Conservation (phyloP, 2,113 vertebrate genomes). For the Telmatochromis brichardi region DNA sequence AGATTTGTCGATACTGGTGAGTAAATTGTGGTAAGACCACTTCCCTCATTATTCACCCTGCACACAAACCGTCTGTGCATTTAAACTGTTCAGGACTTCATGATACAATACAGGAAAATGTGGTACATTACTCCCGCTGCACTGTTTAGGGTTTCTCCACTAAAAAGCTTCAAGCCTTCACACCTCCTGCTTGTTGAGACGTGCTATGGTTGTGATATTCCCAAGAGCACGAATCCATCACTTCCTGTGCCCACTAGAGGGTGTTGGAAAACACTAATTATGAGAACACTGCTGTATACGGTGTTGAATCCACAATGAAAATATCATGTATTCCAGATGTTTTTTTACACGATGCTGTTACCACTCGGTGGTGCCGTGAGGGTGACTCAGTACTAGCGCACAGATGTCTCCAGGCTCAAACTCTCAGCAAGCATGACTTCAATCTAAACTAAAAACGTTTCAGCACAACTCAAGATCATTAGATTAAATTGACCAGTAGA, state of each 20-base stretch:
- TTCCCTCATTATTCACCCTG: not conserved
- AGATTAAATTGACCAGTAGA: not conserved
- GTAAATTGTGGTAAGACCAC: not conserved
- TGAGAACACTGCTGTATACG: not conserved
- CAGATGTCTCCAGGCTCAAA: not conserved
- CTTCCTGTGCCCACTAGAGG: not conserved
- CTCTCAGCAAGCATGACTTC: not conserved
- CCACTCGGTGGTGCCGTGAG: not conserved
- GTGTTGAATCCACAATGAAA: not conserved
- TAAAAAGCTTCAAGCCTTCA: not conserved
- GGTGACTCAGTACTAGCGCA: not conserved
- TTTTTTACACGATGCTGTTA: not conserved
- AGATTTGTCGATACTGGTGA: not conserved
- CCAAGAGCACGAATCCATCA: not conserved
- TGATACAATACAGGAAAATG: not conserved
- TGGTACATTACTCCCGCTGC: not conserved
- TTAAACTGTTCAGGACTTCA: not conserved
- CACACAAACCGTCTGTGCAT: not conserved
- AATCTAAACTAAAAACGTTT: not conserved
- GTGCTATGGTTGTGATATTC: not conserved
- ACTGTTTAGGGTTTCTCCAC: not conserved
- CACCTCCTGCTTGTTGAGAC: not conserved
- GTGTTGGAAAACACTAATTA: not conserved
- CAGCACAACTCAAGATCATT: not conserved
- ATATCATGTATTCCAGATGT: not conserved